These are phyloP conservation scores for Electrophaes corylata DNA, from an alignment of 2,888 invertebrate genomes.

Conservation along the genomic window DNA sequence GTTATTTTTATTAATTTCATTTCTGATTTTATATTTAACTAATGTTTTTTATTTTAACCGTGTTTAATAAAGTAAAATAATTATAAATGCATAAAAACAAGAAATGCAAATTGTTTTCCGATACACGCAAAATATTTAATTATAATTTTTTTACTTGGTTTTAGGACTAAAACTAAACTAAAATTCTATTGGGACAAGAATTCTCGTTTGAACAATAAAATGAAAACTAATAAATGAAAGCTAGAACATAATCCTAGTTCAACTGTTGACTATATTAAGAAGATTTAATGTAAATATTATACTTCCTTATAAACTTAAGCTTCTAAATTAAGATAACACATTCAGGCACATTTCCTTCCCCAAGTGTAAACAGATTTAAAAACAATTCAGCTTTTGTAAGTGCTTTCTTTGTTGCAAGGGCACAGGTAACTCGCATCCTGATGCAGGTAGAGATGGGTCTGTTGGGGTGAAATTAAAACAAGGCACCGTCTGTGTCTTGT, in stretches of 20 bases:
- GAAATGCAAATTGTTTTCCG: too few species aligned
- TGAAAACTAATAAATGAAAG: too few species aligned
- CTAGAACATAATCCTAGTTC: not conserved
- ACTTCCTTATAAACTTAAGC: constrained; percentile 9
- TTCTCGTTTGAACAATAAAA: too few species aligned
- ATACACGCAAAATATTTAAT: too few species aligned
- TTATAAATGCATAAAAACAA: too few species aligned
- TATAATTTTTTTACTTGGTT: too few species aligned
- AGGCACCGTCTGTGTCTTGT: not conserved
- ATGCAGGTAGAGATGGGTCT: constrained; percentile 8
- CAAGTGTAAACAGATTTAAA: constrained; percentile 21
- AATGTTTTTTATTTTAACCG: too few species aligned
- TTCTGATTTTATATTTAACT: too few species aligned
- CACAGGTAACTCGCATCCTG: constrained; percentile 13
- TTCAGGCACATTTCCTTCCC: constrained; percentile 3
- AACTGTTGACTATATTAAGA: not conserved
- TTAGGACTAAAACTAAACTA: too few species aligned
- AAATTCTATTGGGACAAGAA: too few species aligned
- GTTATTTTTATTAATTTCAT: too few species aligned
- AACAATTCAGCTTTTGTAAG: constrained; percentile 3
- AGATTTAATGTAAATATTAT: constrained; percentile 1
- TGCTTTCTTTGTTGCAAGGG: constrained; percentile 11
- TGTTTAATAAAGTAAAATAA: too few species aligned
- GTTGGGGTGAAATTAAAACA: constrained; percentile 4
- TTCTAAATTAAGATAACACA: constrained; percentile 21